Evolutionary conservation across 2,113 vertebrate genomes (phyloP).

Genomic region (Gila orcuttii): DNA sequence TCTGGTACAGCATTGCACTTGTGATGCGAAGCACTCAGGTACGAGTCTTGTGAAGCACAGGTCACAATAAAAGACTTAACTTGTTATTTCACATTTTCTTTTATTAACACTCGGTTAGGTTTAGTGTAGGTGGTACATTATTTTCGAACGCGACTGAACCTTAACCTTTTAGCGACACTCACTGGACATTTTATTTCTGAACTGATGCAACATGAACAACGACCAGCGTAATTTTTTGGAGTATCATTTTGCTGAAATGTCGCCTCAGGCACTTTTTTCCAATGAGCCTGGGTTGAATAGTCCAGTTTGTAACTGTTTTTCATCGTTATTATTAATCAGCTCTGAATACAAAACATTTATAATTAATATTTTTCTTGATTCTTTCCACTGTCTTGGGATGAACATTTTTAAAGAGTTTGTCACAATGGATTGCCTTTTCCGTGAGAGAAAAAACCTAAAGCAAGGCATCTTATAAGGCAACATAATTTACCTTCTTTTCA

Average conservation of each 20-base stretch:
- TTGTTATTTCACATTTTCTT: neutral
- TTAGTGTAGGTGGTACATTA: neutral
- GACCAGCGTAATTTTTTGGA: neutral
- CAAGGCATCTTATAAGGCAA: neutral
- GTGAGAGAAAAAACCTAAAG: neutral
- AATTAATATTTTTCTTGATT: neutral
- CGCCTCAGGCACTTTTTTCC: neutral
- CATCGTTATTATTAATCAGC: neutral
- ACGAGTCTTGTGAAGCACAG: too few relatives aligned
- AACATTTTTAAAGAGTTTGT: neutral
- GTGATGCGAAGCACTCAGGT: too few relatives aligned
- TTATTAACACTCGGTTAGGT: too few relatives aligned
- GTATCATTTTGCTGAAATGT: neutral
- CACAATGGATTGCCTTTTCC: neutral
- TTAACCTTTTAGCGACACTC: neutral
- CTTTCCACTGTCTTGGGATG: neutral
- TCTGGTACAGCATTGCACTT: neutral
- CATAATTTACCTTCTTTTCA: neutral
- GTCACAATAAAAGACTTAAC: too few relatives aligned
- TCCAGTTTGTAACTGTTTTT: neutral
- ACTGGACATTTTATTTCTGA: neutral
- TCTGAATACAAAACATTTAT: neutral
- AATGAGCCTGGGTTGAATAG: neutral
- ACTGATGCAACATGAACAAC: neutral
- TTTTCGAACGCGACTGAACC: neutral